Percentiles rank a stretch among this genome's conserved stretches.
Conservation (phyloP, 2,113 vertebrate species). For the Castor canadensis region DNA sequence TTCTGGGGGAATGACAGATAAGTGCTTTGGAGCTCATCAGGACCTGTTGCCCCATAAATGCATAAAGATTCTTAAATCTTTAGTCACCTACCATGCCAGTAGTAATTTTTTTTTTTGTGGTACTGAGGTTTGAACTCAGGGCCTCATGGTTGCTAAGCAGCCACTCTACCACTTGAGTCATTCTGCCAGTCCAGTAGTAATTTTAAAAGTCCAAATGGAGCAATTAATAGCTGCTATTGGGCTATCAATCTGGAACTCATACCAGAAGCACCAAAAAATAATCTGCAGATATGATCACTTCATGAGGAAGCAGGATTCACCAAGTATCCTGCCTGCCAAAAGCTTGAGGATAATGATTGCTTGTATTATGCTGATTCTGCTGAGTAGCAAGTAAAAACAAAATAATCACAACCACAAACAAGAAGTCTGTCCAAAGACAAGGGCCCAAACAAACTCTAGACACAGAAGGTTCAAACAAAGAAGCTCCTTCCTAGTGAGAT, state of each 20-base stretch:
- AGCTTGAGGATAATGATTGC: conserved; percentile 46
- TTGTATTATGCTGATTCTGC: conserved; percentile 44
- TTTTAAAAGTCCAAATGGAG: conserved; percentile 61
- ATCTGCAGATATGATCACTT: conserved; percentile 64
- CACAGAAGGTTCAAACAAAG: conserved; percentile 19
- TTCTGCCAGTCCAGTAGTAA: conserved; percentile 38
- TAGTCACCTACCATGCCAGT: conserved; percentile 50
- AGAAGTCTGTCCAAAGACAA: conserved; percentile 37
- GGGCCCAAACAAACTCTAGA: conserved; percentile 12
- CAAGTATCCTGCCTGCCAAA: conserved; percentile 46
- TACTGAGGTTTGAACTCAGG: no score
- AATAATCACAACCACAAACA: conserved; percentile 60
- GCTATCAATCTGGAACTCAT: conserved; percentile 49
- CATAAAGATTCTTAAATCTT: conserved; percentile 58
- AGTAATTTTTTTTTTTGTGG: no score
- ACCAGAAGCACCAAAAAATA: conserved; percentile 60
- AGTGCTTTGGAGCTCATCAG: conserved; percentile 40
- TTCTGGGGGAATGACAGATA: conserved; percentile 55
- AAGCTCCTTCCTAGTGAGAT: not conserved
- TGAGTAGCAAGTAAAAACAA: conserved; percentile 62
- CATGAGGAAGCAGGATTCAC: conserved; percentile 51
- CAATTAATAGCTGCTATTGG: conserved; percentile 57
- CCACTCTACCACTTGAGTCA: no score
- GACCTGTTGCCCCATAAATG: conserved; percentile 49
- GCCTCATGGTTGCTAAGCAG: no score